These are phyloP conservation scores for Scartelaos histophorus DNA, from an alignment of 2,113 vertebrate species.

Conservation along the genomic window DNA sequence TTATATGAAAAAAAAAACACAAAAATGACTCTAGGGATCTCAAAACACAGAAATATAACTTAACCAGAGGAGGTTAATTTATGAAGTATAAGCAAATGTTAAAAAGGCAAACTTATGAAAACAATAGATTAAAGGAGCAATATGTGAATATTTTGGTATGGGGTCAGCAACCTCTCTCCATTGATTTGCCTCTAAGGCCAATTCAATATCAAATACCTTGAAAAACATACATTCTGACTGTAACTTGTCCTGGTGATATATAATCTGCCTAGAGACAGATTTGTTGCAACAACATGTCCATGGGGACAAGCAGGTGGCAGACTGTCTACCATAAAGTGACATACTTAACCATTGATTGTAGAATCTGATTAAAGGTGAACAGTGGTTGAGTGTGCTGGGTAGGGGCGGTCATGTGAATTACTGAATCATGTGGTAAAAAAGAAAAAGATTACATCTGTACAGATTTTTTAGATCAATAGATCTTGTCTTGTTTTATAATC, in stretches of 20 bases:
- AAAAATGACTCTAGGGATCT: neutral
- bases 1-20: neutral
- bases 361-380: neutral
- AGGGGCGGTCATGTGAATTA: slow-evolving; percentile 18
- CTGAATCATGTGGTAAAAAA: slow-evolving; percentile 6
- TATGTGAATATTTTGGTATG: too few species aligned
- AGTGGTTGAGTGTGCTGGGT: neutral
- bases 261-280: too few species aligned
- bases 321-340: too few species aligned
- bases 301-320: too few species aligned
- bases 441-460: slow-evolving; percentile 9
- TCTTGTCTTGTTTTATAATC: slow-evolving; percentile 12
- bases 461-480: neutral
- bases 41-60: neutral
- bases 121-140: neutral
- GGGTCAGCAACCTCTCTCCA: too few species aligned
- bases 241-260: too few species aligned
- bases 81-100: neutral
- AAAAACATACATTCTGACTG: too few species aligned
- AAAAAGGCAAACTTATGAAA: neutral
- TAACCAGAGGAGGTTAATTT: neutral
- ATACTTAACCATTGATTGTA: too few species aligned
- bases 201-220: too few species aligned
- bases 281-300: too few species aligned
- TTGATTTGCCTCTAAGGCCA: too few species aligned